Evolutionary conservation across 2,888 invertebrate genomes (phyloP).

Genomic region (Diarsia rubi): DNA sequence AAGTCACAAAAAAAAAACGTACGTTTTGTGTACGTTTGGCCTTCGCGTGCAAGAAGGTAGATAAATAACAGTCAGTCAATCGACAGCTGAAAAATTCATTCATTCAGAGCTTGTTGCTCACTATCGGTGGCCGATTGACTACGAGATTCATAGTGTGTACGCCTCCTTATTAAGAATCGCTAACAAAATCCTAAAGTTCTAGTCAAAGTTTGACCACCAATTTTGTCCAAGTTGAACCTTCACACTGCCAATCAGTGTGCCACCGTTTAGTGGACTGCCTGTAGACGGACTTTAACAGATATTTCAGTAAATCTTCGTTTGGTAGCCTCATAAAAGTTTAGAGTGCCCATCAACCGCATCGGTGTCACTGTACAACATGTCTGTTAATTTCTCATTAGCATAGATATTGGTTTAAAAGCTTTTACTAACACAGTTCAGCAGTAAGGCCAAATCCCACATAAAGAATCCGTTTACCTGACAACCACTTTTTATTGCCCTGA

Average conservation of each 20-base stretch:
- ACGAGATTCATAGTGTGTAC: neutral
- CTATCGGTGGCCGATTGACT: neutral
- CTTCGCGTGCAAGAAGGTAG: neutral
- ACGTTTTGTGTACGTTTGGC: too few relatives aligned
- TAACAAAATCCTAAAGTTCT: neutral
- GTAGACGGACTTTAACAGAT: neutral
- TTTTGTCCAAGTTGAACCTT: neutral
- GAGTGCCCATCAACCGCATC: neutral
- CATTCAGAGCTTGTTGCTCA: neutral
- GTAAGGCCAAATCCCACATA: slow-evolving; percentile 10
- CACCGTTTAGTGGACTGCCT: neutral
- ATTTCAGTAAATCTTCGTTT: neutral
- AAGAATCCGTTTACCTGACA: slow-evolving; percentile 16
- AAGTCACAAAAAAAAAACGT: too few relatives aligned
- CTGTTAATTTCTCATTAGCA: slow-evolving; percentile 12
- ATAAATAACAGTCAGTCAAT: neutral
- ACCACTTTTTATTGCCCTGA: slow-evolving; percentile 28
- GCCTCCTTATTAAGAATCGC: neutral
- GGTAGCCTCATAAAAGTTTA: neutral
- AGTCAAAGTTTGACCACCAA: neutral
- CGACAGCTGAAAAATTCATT: neutral
- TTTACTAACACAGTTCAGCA: slow-evolving; percentile 2
- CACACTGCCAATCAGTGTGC: neutral
- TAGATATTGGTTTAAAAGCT: neutral
- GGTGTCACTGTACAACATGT: neutral